These are phyloP conservation scores for Eulemur coronatus DNA, from an alignment of 2,797 vertebrate genomes.

Conservation along the genomic window DNA sequence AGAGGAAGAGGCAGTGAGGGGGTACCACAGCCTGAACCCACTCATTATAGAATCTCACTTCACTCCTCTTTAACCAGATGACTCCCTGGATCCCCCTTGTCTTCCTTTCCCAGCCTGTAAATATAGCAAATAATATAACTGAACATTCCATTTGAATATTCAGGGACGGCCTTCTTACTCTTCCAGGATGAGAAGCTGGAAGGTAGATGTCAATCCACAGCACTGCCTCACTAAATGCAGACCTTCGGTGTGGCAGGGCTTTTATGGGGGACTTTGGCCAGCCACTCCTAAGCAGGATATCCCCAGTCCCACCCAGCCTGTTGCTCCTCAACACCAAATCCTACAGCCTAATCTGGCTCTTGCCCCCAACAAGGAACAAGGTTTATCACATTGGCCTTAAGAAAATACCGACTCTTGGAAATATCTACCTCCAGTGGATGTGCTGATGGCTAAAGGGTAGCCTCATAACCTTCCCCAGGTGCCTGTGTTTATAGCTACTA, in stretches of 20 bases:
- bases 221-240: not conserved
- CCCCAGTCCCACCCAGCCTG: not conserved
- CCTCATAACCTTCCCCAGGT: not conserved
- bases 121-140: conserved; percentile 39
- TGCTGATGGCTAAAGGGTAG: not conserved
- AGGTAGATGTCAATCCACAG: conserved; percentile 43
- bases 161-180: not conserved
- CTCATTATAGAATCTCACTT: conserved; percentile 38
- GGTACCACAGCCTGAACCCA: not conserved
- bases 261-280: not conserved
- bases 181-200: conserved; percentile 18
- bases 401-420: conserved; percentile 41
- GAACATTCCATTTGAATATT: conserved; percentile 53
- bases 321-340: not conserved
- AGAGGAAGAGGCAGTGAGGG: not conserved
- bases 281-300: not conserved
- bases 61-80: not conserved
- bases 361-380: not conserved
- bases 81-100: not conserved
- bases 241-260: not conserved
- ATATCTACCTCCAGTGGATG: not conserved
- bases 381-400: conserved; percentile 17
- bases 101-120: conserved; percentile 42
- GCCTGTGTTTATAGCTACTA: conserved; percentile 29
- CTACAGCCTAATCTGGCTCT: not conserved